Percentiles rank a stretch among this genome's conserved stretches.
phyloP scores from a whole-genome alignment of 2,113 vertebrate species.

The Ovibos moschatus region DNA sequence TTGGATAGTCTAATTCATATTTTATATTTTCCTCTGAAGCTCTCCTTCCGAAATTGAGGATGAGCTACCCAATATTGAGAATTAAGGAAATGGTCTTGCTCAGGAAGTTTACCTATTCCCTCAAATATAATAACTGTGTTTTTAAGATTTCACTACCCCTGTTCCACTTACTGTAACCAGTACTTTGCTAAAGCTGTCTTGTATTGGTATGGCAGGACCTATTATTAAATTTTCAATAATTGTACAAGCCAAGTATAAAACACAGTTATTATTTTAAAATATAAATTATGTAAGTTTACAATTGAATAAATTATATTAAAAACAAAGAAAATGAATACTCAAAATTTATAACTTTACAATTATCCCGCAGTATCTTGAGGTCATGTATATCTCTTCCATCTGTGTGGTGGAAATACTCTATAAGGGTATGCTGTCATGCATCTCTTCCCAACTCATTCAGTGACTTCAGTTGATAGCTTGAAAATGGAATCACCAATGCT shows the following conservation, averaged over 20 bases:
- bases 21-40: not conserved
- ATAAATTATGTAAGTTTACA: not conserved
- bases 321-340: not conserved
- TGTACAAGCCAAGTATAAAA: not conserved
- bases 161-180: not conserved
- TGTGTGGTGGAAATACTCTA: not conserved
- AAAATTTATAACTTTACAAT: not conserved
- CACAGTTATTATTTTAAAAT: not conserved
- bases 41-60: not conserved
- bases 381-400: not conserved
- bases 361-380: not conserved
- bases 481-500: not conserved
- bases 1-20: not conserved
- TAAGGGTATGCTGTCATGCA: not conserved
- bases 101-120: not conserved
- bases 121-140: not conserved
- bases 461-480: not conserved
- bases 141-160: not conserved
- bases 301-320: not conserved
- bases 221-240: not conserved
- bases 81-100: not conserved
- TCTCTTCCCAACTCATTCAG: not conserved
- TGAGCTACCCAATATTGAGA: not conserved
- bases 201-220: not conserved
- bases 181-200: not conserved